A percentile compares a stretch with the other conserved stretches of the same genome.
phyloP scores from a whole-genome alignment of 2,888 invertebrate genomes.

The Nomada fucata region DNA sequence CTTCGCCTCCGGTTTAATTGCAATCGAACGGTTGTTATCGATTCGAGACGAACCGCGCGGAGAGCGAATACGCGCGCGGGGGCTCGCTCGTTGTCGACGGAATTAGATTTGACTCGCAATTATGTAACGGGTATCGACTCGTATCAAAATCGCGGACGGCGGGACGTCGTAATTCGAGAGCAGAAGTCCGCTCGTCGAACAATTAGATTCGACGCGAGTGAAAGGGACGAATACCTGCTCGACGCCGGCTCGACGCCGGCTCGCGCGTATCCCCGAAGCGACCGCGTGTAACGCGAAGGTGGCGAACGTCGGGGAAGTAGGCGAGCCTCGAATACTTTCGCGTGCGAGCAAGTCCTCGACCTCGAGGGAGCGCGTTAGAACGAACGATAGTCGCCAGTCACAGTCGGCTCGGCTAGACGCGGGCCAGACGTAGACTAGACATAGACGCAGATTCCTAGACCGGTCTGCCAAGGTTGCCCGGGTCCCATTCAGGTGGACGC shows the following conservation, averaged over 20 bases:
- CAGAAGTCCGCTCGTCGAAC: constrained; percentile 12
- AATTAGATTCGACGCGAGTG: neutral
- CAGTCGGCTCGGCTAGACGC: constrained; percentile 57
- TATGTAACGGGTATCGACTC: constrained; percentile 31
- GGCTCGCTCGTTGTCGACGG: constrained; percentile 9
- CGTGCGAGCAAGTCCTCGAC: constrained; percentile 15
- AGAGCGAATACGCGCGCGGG: neutral
- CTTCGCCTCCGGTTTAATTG: constrained; percentile 11
- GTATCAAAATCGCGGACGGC: constrained; percentile 38
- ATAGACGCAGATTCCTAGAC: constrained; percentile 45
- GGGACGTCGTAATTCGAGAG: constrained; percentile 34
- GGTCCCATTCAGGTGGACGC: constrained; percentile 20
- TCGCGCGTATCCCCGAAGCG: neutral
- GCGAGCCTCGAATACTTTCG: neutral
- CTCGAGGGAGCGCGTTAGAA: constrained; percentile 54
- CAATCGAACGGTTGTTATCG: constrained; percentile 32
- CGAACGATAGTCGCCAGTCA: constrained; percentile 57
- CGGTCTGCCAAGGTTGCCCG: constrained; percentile 54
- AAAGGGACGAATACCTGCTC: constrained; percentile 17
- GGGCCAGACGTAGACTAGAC: constrained; percentile 46
- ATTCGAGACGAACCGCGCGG: neutral
- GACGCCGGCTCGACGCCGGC: constrained; percentile 20
- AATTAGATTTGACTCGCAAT: constrained; percentile 53
- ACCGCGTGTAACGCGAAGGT: neutral
- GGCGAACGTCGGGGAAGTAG: neutral